These are phyloP conservation scores for Tupaia chinensis DNA, from an alignment of 2,113 vertebrate genomes.

Conservation along the genomic window DNA sequence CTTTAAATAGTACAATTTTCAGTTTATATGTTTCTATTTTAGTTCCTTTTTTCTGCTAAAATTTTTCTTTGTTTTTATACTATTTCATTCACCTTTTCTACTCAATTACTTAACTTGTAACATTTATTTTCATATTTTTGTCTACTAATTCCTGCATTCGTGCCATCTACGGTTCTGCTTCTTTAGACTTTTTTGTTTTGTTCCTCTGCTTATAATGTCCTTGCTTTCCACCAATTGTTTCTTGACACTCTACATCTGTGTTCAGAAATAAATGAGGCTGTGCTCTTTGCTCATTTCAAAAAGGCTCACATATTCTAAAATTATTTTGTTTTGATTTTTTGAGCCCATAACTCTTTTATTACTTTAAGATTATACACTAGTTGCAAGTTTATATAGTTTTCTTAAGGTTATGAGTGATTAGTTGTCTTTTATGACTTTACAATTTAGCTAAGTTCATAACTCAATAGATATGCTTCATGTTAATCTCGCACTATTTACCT, in stretches of 20 bases:
- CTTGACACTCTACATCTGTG: not conserved
- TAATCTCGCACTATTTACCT: not conserved
- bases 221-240: not conserved
- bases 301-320: not conserved
- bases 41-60: not conserved
- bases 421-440: not conserved
- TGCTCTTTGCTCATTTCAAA: not conserved
- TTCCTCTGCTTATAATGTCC: not conserved
- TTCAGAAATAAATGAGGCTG: not conserved
- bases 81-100: not conserved
- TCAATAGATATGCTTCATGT: not conserved
- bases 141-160: not conserved
- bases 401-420: not conserved
- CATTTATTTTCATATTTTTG: not conserved
- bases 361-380: not conserved
- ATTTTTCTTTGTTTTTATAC: not conserved
- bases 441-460: not conserved
- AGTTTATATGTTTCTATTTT: not conserved
- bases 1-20: not conserved
- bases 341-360: not conserved
- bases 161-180: not conserved
- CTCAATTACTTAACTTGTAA: not conserved
- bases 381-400: not conserved
- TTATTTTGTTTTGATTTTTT: conserved; percentile 8
- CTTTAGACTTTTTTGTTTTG: not conserved